Evolutionary conservation across 2,888 invertebrate genomes (phyloP).

Genomic region (Piscicola geometra): DNA sequence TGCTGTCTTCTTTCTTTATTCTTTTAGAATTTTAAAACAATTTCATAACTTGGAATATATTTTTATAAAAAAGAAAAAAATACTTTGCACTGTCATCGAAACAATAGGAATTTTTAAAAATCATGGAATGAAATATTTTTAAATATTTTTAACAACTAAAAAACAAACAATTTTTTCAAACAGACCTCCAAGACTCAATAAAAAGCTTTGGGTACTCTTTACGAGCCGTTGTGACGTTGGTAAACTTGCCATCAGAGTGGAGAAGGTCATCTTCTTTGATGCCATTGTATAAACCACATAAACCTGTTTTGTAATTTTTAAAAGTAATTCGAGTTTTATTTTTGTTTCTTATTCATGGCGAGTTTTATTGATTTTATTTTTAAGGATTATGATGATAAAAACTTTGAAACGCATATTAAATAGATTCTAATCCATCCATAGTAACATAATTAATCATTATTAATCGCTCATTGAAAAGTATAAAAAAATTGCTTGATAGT

Average conservation of each 20-base stretch:
- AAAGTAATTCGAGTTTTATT: background rate
- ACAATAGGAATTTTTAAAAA: too few species aligned
- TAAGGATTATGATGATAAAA: background rate
- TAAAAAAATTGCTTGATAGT: too few species aligned
- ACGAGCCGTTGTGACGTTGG: background rate
- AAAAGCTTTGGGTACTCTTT: conserved; percentile 25
- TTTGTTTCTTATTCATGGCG: background rate
- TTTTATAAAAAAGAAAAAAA: background rate
- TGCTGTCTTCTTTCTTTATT: conserved; percentile 26
- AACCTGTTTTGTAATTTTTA: conserved; percentile 24
- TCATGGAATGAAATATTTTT: background rate
- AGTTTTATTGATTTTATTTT: background rate
- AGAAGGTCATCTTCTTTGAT: conserved; percentile 37
- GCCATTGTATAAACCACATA: conserved; percentile 41
- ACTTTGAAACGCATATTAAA: background rate
- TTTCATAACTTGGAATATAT: background rate
- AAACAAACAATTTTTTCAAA: too few species aligned
- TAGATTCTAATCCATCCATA: background rate
- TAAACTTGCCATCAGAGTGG: conserved; percentile 33
- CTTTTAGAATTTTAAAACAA: background rate
- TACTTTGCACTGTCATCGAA: too few species aligned
- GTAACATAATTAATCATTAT: too few species aligned
- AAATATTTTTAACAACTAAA: background rate
- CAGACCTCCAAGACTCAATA: conserved; percentile 38
- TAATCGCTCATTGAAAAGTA: too few species aligned